These are phyloP conservation scores for Cathartes aura DNA, from an alignment of 2,113 vertebrate species.

Conservation along the genomic window DNA sequence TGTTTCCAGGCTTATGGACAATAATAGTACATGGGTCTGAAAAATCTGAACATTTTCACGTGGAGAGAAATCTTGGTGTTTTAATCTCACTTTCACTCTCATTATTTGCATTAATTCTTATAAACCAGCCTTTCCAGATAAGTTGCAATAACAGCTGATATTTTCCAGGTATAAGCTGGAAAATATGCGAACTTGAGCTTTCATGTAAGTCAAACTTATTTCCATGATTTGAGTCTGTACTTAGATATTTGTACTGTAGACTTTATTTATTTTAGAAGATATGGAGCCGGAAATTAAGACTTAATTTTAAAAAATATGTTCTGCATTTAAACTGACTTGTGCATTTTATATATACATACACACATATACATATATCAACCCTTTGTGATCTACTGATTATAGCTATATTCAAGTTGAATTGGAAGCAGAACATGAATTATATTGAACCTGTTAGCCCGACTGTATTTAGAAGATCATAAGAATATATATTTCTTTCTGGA, in stretches of 20 bases:
- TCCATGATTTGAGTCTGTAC: constrained; percentile 62
- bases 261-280: constrained; percentile 73
- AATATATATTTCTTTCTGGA: neutral
- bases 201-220: constrained; percentile 66
- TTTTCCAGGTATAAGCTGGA: constrained; percentile 76
- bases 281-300: constrained; percentile 52
- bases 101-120: constrained; percentile 78
- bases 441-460: neutral
- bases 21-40: constrained; percentile 70
- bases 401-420: neutral
- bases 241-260: neutral
- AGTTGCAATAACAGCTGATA: constrained; percentile 74
- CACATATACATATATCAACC: neutral
- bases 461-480: neutral
- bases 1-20: constrained; percentile 76
- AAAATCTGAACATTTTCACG: constrained; percentile 72
- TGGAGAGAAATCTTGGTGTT: constrained; percentile 67
- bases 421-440: neutral
- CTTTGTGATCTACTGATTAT: constrained; percentile 14
- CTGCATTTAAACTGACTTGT: constrained; percentile 39
- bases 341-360: neutral
- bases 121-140: constrained; percentile 66
- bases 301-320: constrained; percentile 69
- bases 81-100: constrained; percentile 71
- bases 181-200: constrained; percentile 68